phyloP scores from a whole-genome alignment of 2,113 vertebrate genomes.

The Zosterops japonicus region DNA sequence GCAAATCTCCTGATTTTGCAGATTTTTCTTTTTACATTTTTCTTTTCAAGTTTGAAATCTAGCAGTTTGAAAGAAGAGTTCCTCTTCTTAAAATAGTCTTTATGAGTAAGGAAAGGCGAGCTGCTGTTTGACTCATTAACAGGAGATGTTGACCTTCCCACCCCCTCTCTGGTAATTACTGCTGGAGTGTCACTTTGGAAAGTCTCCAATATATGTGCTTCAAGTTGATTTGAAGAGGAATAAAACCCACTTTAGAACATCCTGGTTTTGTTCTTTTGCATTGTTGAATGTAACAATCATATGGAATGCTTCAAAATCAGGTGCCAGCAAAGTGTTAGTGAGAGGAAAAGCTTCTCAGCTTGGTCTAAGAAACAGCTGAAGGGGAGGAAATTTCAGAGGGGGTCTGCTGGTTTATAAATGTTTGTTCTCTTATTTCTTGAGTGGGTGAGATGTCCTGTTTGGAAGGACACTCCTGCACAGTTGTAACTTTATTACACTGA shows the following conservation, averaged over 20 bases:
- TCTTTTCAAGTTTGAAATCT: background rate
- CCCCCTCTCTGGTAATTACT: background rate
- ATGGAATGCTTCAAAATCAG: background rate
- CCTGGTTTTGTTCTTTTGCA: background rate
- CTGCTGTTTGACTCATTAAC: slow-evolving; percentile 22
- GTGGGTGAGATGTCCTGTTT: background rate
- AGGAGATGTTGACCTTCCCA: slow-evolving; percentile 42
- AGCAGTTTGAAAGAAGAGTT: background rate
- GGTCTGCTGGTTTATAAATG: background rate
- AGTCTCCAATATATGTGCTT: background rate
- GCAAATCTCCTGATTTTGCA: background rate
- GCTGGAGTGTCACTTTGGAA: slow-evolving; percentile 12
- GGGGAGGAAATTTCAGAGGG: background rate
- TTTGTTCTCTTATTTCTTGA: background rate
- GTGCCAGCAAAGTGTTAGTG: background rate
- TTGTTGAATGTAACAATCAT: background rate
- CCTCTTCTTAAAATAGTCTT: background rate
- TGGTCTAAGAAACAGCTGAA: background rate
- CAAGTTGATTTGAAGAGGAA: background rate
- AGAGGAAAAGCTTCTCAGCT: background rate
- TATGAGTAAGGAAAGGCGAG: background rate
- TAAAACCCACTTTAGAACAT: background rate
- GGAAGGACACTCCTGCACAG: background rate
- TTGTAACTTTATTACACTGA: background rate
- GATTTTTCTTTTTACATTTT: background rate